A percentile compares a stretch with the other conserved stretches of the same genome.
Evolutionary conservation across 2,888 invertebrate genomes (phyloP).

Genomic region (Dermolepida albohirtum): DNA sequence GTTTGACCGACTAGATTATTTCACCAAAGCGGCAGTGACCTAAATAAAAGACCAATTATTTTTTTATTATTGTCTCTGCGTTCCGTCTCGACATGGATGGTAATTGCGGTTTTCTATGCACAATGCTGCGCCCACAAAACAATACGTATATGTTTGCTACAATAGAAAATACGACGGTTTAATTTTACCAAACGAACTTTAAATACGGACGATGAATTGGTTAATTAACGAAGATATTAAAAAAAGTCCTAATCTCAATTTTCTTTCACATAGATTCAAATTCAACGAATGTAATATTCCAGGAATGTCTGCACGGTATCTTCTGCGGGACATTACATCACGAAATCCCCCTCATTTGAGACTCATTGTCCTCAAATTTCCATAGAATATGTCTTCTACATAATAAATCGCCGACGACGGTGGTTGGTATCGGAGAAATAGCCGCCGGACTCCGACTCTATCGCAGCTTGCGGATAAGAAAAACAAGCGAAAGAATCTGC

Average conservation of each 20-base stretch:
- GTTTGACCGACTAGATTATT: constrained; percentile 20
- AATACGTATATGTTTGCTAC: no score
- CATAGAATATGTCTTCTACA: constrained; percentile 46
- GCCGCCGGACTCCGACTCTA: background rate
- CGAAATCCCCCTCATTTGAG: background rate
- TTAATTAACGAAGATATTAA: background rate
- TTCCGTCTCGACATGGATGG: constrained; percentile 3
- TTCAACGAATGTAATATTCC: constrained; percentile 26
- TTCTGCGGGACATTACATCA: background rate
- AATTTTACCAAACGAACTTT: no score
- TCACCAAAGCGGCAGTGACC: constrained; percentile 11
- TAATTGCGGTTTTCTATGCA: constrained; percentile 32
- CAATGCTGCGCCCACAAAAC: constrained; percentile 20
- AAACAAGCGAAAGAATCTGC: constrained; percentile 10
- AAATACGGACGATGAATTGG: no score
- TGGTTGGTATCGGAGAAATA: constrained; percentile 2
- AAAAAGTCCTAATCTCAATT: background rate
- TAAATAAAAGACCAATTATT: constrained; percentile 30
- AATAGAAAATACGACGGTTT: no score
- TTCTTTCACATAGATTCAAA: constrained; percentile 11
- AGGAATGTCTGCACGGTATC: constrained; percentile 33
- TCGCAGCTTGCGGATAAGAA: background rate
- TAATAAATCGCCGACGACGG: constrained; percentile 44
- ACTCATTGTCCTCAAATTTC: constrained; percentile 42
- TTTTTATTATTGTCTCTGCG: constrained; percentile 5